Conservation (phyloP, 2,113 vertebrate species). For the Channa argus region DNA sequence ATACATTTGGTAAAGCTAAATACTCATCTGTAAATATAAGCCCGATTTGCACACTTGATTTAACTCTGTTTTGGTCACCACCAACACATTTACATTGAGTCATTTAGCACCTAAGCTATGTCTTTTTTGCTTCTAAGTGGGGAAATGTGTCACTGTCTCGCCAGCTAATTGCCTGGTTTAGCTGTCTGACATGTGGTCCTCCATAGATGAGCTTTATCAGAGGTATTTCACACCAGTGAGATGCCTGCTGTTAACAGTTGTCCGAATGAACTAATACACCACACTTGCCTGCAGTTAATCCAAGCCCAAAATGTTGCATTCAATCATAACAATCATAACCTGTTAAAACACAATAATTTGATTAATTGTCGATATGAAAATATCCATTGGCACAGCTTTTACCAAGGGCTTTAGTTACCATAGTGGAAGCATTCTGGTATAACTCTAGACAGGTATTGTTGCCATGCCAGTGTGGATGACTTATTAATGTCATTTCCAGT, state of each 20-base stretch:
- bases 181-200: not conserved
- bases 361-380: not conserved
- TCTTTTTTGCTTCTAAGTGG: no score
- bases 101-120: not conserved
- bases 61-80: not conserved
- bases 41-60: no score
- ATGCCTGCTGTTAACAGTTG: not conserved
- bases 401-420: not conserved
- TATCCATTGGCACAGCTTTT: not conserved
- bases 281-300: not conserved
- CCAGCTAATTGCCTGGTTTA: not conserved
- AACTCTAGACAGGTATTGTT: not conserved
- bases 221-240: not conserved
- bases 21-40: no score
- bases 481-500: not conserved
- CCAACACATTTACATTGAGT: not conserved
- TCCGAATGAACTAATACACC: not conserved
- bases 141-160: no score
- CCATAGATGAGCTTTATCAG: no score
- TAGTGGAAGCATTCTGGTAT: not conserved
- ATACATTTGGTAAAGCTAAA: no score
- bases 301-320: no score
- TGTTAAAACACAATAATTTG: not conserved
- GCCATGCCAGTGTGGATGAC: no score
- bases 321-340: no score